Evolutionary conservation across 2,888 invertebrate species (phyloP).

Genomic region (Idaea straminata): DNA sequence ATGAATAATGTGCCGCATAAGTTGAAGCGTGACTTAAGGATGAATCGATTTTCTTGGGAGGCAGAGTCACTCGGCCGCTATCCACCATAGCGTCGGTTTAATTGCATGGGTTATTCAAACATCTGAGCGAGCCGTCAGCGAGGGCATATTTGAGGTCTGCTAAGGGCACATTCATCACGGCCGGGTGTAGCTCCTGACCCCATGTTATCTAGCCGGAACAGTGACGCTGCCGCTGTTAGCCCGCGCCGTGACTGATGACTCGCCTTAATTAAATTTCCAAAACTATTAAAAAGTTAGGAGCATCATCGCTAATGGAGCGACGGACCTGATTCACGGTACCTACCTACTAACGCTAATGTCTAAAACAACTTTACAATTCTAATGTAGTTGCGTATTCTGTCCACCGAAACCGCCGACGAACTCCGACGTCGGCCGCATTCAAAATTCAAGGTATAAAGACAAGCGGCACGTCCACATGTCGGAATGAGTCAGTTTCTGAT

Average conservation of each 20-base stretch:
- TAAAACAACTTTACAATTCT: constrained; percentile 52
- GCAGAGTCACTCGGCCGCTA: constrained; percentile 40
- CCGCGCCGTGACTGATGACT: constrained; percentile 75
- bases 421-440: constrained; percentile 58
- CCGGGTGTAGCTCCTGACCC: constrained; percentile 72
- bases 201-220: constrained; percentile 71
- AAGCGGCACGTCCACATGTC: constrained; percentile 52
- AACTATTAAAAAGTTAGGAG: constrained; percentile 47
- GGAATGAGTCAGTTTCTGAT: constrained; percentile 43
- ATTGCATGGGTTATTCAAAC: constrained; percentile 70
- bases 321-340: constrained; percentile 37
- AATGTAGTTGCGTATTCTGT: constrained; percentile 58
- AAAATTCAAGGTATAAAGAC: constrained; percentile 68
- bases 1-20: constrained; percentile 69
- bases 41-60: constrained; percentile 59
- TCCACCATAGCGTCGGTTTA: constrained; percentile 47
- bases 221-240: constrained; percentile 50
- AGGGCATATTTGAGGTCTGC: constrained; percentile 74
- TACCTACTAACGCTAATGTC: constrained; percentile 33
- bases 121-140: constrained; percentile 59
- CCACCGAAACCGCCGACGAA: constrained; percentile 55
- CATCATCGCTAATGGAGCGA: constrained; percentile 41
- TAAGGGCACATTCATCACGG: constrained; percentile 72
- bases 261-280: constrained; percentile 74
- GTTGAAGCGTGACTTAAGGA: constrained; percentile 51